phyloP scores from a whole-genome alignment of 1,140 invertebrate species.

The Pseudobourletiella spinata region DNA sequence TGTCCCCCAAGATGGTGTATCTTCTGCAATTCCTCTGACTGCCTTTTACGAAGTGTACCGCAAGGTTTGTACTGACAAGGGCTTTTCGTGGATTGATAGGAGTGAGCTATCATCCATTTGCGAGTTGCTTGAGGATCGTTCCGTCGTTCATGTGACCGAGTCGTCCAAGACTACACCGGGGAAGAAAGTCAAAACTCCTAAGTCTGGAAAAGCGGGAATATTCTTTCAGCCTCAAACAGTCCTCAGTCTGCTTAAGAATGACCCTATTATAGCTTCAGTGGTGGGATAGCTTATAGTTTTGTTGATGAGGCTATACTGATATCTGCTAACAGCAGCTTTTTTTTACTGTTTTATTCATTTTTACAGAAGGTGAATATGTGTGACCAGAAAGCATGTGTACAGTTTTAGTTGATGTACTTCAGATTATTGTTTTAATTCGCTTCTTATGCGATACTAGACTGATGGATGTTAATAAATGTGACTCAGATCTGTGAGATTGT shows the following conservation, averaged over 20 bases:
- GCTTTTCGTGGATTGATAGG: slow-evolving; percentile 29
- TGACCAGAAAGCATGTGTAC: no score
- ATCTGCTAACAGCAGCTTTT: no score
- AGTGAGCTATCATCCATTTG: slow-evolving; percentile 31
- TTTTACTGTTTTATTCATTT: no score
- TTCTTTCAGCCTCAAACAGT: not conserved
- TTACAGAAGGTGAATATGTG: no score
- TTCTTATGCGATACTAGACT: no score
- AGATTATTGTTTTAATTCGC: no score
- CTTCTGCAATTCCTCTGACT: slow-evolving; percentile 17
- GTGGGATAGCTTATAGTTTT: no score
- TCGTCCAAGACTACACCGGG: not conserved
- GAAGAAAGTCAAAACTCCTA: not conserved
- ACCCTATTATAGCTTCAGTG: no score
- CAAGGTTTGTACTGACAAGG: slow-evolving; percentile 25
- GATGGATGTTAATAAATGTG: no score
- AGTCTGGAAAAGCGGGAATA: not conserved
- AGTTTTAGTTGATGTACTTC: no score
- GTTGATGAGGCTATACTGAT: no score
- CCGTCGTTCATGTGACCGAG: not conserved
- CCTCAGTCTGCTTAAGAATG: not conserved
- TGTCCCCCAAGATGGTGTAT: slow-evolving; percentile 15
- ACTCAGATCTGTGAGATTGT: no score
- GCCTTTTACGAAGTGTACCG: slow-evolving; percentile 24
- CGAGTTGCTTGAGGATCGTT: slow-evolving; percentile 26